phyloP scores from a whole-genome alignment of 2,797 vertebrate species.

The Trichosurus vulpecula region DNA sequence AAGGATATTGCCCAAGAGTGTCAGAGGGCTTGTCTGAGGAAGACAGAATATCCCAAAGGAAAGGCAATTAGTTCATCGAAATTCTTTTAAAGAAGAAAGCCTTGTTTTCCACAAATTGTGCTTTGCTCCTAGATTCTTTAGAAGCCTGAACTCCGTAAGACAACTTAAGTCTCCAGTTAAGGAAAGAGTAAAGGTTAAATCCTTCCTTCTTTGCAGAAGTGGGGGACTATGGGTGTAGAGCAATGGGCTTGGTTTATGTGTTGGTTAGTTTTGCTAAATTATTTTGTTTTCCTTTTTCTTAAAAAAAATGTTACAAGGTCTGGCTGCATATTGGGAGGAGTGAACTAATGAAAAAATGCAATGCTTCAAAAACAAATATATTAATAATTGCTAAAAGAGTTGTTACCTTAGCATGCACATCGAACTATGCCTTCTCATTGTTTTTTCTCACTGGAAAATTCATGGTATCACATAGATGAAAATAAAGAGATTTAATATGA shows the following conservation, averaged over 20 bases:
- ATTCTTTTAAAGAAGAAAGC: conserved; percentile 45
- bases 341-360: neutral
- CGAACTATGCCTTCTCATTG: conserved; percentile 28
- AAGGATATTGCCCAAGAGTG: conserved; percentile 10
- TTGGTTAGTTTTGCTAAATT: neutral
- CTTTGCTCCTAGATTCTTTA: conserved; percentile 49
- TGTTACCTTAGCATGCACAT: neutral
- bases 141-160: conserved; percentile 51
- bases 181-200: neutral
- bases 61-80: conserved; percentile 61
- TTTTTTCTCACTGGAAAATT: conserved; percentile 33
- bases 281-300: neutral
- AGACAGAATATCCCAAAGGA: conserved; percentile 40
- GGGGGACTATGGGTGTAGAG: neutral
- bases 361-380: neutral
- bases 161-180: conserved; percentile 59
- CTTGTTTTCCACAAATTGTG: conserved; percentile 57
- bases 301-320: neutral
- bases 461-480: conserved; percentile 11
- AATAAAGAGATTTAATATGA: neutral
- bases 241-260: neutral
- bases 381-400: neutral
- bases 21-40: conserved; percentile 62
- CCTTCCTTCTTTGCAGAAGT: neutral
- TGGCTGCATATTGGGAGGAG: neutral